A percentile compares a stretch with the other conserved stretches of the same genome.
phyloP scores from a whole-genome alignment of 2,113 vertebrate genomes.

The Ahaetulla prasina region DNA sequence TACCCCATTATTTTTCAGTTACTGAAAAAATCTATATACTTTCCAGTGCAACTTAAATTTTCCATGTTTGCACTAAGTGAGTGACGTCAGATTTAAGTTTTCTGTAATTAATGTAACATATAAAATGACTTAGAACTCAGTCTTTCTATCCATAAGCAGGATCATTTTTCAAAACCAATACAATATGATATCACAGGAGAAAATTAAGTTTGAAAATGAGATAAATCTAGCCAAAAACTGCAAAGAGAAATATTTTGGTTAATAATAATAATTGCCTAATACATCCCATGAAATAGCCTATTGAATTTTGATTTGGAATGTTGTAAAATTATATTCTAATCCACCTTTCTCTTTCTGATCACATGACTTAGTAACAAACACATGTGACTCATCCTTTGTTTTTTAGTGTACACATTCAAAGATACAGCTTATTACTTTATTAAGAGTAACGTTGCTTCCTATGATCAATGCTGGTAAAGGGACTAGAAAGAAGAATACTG shows the following conservation, averaged over 20 bases:
- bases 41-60: neutral
- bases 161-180: neutral
- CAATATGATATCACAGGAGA: neutral
- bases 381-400: neutral
- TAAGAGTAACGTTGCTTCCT: neutral
- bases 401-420: neutral
- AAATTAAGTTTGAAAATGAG: neutral
- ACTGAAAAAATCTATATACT: neutral
- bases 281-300: neutral
- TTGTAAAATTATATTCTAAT: neutral
- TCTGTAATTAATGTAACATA: neutral
- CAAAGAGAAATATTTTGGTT: neutral
- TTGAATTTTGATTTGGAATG: neutral
- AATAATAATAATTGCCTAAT: neutral
- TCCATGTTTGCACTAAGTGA: neutral
- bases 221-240: neutral
- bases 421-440: neutral
- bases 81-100: neutral
- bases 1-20: neutral
- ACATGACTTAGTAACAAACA: neutral
- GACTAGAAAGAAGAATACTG: neutral
- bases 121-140: neutral
- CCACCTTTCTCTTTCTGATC: neutral
- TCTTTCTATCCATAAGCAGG: neutral
- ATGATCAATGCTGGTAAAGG: neutral